phyloP scores from a whole-genome alignment of 2,797 vertebrate genomes.

The Passerculus sandwichensis region DNA sequence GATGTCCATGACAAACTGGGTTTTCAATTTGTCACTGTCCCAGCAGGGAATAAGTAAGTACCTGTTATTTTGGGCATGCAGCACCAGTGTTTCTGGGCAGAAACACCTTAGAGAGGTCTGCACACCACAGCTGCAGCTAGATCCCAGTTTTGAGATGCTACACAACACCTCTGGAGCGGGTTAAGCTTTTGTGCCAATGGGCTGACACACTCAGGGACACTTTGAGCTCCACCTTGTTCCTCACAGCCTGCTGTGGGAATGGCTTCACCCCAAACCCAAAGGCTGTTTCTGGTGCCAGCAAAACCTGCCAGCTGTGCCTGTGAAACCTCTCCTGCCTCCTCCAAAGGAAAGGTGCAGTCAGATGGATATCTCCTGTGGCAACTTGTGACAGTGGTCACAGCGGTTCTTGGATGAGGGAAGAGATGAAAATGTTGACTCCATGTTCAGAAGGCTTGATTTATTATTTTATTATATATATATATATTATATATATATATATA shows the following conservation, averaged over 20 bases:
- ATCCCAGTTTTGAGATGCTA: background rate
- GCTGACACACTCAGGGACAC: background rate
- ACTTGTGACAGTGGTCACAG: no score
- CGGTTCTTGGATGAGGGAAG: no score
- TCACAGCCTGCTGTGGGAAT: background rate
- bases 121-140: background rate
- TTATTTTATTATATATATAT: no score
- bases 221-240: background rate
- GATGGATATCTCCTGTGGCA: background rate
- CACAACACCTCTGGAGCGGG: rapidly evolving
- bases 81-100: background rate
- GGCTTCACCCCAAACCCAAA: background rate
- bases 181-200: background rate
- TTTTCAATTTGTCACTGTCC: background rate
- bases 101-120: background rate
- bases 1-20: no score
- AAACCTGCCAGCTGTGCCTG: background rate
- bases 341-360: background rate
- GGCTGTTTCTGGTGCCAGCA: background rate
- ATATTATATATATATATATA: no score
- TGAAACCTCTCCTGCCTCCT: background rate
- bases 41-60: background rate
- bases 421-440: no score
- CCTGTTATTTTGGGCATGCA: background rate
- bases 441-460: no score